Base-by-base conservation (phyloP, 1,140 invertebrate species). In the Hydropsyche tenuis region DNA sequence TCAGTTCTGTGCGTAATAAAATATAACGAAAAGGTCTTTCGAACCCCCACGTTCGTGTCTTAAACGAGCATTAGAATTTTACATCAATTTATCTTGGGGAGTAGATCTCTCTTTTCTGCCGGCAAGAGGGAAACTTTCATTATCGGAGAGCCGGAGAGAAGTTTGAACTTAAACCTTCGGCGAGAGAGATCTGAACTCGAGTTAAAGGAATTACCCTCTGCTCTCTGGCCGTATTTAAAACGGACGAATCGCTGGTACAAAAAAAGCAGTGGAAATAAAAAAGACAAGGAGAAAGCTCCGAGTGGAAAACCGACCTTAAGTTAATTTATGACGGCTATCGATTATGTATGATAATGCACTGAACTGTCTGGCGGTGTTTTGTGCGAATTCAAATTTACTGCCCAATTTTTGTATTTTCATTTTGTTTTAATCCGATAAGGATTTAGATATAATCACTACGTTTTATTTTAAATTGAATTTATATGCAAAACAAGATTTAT, bases 161-260 rank as follows among this genome's bases (percentile, higher is more conserved):
- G 63, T 65, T 65, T 65, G 63, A 65, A 65, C 63, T 65, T 65
- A 65, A 65, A 65, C 63, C 63, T 65, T 46, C 30, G 37, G 43
- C 27, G 43, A 27, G 63, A 18, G 22, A 46, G 63, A 65, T 65
- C 63, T 42, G 63, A 65, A 65, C 63, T 65, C 30, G 63, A 65
- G 63, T 65, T 65, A 65, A 65, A 65, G 63, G 63, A 65, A 65
- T 65, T 65, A 65, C 63, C 43, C 63, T 65, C 30, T 65, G 63
- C 43, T 65, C 48, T 51, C 56, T 20, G 20, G 63, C 37, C 37
- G 63, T 65, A 65, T 65, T 65, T 65, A 65, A 65, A 46, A 65
- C 63, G 63, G 30, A 65, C 63, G 63, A 65, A 65, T 65, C 30
- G 63, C 37, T 16, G 43, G 30, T 65, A 30, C 12, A 9, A 12